phyloP scores from a whole-genome alignment of 2,888 invertebrate species.

The Eugnorisma glareosa region DNA sequence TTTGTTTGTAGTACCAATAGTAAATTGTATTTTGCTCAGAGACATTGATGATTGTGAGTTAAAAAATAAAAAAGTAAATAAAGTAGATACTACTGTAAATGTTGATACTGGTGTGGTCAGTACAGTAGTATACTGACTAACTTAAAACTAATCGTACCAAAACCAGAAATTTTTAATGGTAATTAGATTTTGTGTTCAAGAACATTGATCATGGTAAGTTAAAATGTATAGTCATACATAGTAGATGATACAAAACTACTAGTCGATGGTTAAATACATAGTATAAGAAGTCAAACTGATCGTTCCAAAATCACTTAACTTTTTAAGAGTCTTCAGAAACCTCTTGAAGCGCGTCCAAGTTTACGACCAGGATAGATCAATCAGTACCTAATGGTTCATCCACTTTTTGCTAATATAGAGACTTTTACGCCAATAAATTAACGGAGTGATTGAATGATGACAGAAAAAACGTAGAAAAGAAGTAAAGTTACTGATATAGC shows the following conservation, averaged over 20 bases:
- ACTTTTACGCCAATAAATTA: constrained; percentile 50
- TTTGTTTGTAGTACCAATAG: constrained; percentile 4
- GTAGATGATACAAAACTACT: neutral
- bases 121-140: too few species aligned
- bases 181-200: neutral
- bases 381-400: constrained; percentile 31
- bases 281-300: neutral
- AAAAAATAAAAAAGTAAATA: neutral
- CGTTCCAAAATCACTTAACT: constrained; percentile 1
- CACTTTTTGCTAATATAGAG: constrained; percentile 46
- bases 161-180: neutral
- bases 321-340: constrained; percentile 12
- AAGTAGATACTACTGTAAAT: neutral
- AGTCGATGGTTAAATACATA: neutral
- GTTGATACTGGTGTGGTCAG: neutral
- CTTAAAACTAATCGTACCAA: neutral
- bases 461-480: constrained; percentile 41
- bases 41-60: neutral
- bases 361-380: constrained; percentile 49
- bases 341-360: constrained; percentile 25
- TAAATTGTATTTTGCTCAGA: neutral
- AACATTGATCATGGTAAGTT: neutral
- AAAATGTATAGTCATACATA: neutral
- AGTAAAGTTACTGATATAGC: constrained; percentile 43
- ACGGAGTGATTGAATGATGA: constrained; percentile 43